Evolutionary conservation across 2,797 vertebrate species (phyloP), one percentile per base, ranked within the genome.

Genomic region (Pelobates cultripes): DNA sequence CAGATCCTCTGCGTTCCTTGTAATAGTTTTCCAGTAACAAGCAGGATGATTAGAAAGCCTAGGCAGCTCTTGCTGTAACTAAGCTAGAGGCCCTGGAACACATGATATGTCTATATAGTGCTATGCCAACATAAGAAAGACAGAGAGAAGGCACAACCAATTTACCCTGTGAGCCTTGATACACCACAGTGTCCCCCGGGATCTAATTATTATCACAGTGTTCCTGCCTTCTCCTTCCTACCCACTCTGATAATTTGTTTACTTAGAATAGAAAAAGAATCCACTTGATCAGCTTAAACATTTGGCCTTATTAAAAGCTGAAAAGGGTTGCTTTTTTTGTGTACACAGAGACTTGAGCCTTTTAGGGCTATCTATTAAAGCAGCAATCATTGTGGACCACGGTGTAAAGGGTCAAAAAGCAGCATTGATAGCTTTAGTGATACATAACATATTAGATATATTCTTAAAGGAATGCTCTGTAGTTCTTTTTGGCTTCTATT

Each of bases 151-250:
- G 81, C 82, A 68, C 5, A 78, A 74, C 55, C 77, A 83, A 75
- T 78, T 75, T 75, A 75, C 72, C 82, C 78, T 66, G 61, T 70
- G 66, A 83, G 82, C 44, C 82, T 70, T 78, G 43, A 83, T 79
- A 70, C 82, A 83, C 74, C 72, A 79, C 40, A 55, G 53, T 55
- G 53, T 83, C 82, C 82, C 77, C 43, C 40, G 77, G 57, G 82
- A 75, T 44, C 82, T 79, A 43, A 83, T 83, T 79, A 83, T 83
- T 83, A 83, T 78, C 76, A 78, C 81, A 79, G 77, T 64, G 41
- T 70, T 71, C 77, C 78, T 43, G 66, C 75, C 67, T 79, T 79
- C 44, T 66, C 67, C 77, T 79, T 71, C 71, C 77, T 79, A 43
- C 53, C 81, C 42, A 64, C 72, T 79, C 64, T 75, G 69, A 79